Base-by-base conservation (phyloP, 2,888 invertebrate species). In the Oligia strigilis region DNA sequence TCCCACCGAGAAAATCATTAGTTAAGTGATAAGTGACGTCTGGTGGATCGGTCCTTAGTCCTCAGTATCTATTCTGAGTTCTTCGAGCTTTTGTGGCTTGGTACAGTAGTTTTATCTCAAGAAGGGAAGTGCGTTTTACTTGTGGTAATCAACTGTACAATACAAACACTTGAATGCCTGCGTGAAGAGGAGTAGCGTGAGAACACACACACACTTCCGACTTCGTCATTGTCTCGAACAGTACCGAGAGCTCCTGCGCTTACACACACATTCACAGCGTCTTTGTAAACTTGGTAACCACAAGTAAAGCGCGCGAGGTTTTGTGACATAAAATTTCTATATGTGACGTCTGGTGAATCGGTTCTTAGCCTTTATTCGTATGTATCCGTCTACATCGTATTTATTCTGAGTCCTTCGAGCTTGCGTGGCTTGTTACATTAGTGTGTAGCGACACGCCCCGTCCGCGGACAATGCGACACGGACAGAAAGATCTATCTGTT, bases 401-500 rank as follows among this genome's bases (percentile, higher is more conserved):
- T 70, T 71, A 55, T 67, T 77, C 75, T 17, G 80, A 76, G 79
- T 77, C 67, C 52, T 52, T 69, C 17, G 13, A 71, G 52, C 66
- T 75, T 73, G 71, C 71, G 80, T 64, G 52, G n/a, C 67, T 72
- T 66, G 40, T 71, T 81, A 81, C 80, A 82, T 86, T 85, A 85
- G 76, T 78, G 82, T 88, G 86, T 77, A 83, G 86, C 86, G 64
- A 77, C 80, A 87, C 87, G 88, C 89, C 91, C 90, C 85, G 81
- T 81, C 84, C 84, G 81, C 86, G 85, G 89, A 93, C 93, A 92
- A 89, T 90, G 87, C 90, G 81, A 88, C 82, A 82, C 88, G 92
- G 94, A 93, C 94, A 92, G 91, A 86, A 90, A 94, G 93, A 93
- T 92, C 92, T 92, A 95, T 95, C 92, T 95, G 94, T 94, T 95